A percentile compares a stretch with the other conserved stretches of the same genome.
Evolutionary conservation across 1,140 invertebrate genomes (phyloP).

Genomic region (Bombus turneri): DNA sequence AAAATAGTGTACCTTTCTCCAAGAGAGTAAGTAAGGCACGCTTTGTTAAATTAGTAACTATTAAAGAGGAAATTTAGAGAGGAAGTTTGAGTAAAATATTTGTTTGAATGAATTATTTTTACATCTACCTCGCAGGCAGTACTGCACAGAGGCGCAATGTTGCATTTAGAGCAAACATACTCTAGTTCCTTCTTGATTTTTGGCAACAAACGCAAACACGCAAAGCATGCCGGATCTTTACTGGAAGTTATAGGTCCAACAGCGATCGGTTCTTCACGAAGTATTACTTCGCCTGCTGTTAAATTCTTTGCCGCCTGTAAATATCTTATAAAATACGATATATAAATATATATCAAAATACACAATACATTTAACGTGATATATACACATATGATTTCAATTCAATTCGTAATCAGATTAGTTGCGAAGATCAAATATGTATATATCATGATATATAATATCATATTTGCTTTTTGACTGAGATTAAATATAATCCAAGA

Average conservation of each 20-base stretch:
- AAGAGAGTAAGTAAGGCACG: not conserved
- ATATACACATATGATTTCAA: not conserved
- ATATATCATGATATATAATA: not conserved
- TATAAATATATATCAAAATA: not conserved
- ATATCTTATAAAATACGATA: conserved; percentile 77
- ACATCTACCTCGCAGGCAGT: conserved; percentile 76
- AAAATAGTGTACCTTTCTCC: not conserved
- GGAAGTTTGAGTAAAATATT: too few species aligned
- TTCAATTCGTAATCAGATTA: not conserved
- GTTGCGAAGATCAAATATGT: not conserved
- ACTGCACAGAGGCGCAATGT: conserved; percentile 84
- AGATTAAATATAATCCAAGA: not conserved
- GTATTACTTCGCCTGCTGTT: conserved; percentile 84
- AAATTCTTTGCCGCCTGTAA: conserved; percentile 85
- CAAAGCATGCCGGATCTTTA: conserved; percentile 84
- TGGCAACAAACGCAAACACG: conserved; percentile 82
- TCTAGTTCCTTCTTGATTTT: not conserved
- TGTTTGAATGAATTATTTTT: not conserved
- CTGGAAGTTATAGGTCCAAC: conserved; percentile 84
- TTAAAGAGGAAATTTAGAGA: not conserved
- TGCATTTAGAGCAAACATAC: conserved; percentile 82
- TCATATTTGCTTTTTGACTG: not conserved
- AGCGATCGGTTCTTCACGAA: conserved; percentile 84
- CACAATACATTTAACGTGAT: not conserved
- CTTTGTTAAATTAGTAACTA: not conserved